Evolutionary conservation across 2,113 vertebrate species (phyloP).

Genomic region (Lates calcarifer): DNA sequence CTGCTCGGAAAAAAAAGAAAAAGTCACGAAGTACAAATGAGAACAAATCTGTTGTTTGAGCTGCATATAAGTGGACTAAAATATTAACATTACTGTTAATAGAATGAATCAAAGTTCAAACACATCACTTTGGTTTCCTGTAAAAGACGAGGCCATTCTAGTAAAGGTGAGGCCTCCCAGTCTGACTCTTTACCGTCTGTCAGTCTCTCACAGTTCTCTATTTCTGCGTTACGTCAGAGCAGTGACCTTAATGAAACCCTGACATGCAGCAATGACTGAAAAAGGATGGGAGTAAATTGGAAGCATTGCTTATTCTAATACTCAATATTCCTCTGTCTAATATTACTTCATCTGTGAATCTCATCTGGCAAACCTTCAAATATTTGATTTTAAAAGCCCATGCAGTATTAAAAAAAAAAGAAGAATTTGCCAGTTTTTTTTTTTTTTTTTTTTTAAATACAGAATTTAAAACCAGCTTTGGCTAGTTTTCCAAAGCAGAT

Average conservation of each 20-base stretch:
- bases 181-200: background rate
- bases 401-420: background rate
- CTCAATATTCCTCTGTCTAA: background rate
- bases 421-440: background rate
- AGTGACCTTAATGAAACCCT: slow-evolving; percentile 41
- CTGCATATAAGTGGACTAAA: background rate
- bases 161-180: background rate
- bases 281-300: background rate
- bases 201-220: background rate
- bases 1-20: slow-evolving; percentile 15
- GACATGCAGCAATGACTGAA: background rate
- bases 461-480: background rate
- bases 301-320: background rate
- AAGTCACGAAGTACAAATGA: slow-evolving; percentile 12
- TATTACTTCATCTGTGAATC: no score
- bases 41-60: background rate
- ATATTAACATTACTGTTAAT: background rate
- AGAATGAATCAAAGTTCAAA: background rate
- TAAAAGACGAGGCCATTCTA: background rate
- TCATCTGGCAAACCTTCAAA: background rate
- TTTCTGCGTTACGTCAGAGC: slow-evolving; percentile 1
- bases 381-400: background rate
- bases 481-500: no score
- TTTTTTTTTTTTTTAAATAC: no score
- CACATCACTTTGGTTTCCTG: background rate